Percentiles rank a stretch among this genome's conserved stretches.
These are phyloP conservation scores for Miichthys miiuy DNA, from an alignment of 2,797 vertebrate genomes.

Conservation along the genomic window DNA sequence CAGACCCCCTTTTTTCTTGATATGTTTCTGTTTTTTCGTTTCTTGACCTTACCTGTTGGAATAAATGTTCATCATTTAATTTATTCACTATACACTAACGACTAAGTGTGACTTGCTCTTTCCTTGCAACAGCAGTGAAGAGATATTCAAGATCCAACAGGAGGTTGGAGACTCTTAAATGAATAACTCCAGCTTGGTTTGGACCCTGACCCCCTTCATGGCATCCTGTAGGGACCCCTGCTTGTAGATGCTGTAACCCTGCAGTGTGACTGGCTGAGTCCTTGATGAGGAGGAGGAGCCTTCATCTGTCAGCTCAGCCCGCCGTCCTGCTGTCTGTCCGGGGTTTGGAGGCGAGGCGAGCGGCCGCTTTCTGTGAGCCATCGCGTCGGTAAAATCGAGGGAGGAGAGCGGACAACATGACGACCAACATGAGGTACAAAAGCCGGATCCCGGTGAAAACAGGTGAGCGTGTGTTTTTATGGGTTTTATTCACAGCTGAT, in stretches of 20 bases:
- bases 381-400: conserved; percentile 50
- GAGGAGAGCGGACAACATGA: conserved; percentile 86
- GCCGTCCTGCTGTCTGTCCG: conserved; percentile 61
- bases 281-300: conserved; percentile 60
- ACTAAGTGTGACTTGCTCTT: not conserved
- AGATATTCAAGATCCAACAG: not conserved
- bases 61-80: not conserved
- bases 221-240: conserved; percentile 13
- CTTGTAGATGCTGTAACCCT: not conserved
- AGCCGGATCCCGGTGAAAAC: conserved; percentile 92
- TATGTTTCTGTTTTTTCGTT: too few relatives aligned
- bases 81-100: not conserved
- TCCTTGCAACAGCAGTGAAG: not conserved
- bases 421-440: conserved; percentile 92
- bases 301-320: conserved; percentile 48
- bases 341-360: conserved; percentile 58
- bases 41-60: not conserved
- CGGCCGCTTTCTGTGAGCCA: conserved; percentile 61
- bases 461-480: conserved; percentile 83
- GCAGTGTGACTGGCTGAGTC: conserved; percentile 44
- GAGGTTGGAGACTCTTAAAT: not conserved
- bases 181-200: not conserved
- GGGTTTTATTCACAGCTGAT: rapidly evolving
- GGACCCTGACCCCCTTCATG: not conserved
- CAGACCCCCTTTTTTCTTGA: too few relatives aligned